These are phyloP conservation scores for Incurvaria masculella DNA, from an alignment of 2,888 invertebrate genomes.

Conservation along the genomic window DNA sequence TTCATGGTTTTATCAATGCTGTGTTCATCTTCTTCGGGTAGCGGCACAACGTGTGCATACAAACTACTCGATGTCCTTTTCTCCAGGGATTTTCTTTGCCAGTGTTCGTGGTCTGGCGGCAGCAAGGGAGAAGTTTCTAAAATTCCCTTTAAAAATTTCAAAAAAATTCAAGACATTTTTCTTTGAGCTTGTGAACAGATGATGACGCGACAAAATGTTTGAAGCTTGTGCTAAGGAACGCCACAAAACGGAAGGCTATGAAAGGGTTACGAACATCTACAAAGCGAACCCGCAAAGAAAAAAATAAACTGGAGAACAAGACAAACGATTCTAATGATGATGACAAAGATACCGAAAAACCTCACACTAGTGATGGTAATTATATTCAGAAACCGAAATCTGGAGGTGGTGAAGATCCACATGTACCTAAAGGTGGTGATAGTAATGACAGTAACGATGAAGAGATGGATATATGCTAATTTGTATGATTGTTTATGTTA, in stretches of 20 bases:
- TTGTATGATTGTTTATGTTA: no score
- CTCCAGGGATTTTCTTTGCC: constrained; percentile 7
- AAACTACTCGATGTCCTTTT: constrained; percentile 6
- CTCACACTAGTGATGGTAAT: no score
- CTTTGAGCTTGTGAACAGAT: constrained; percentile 6
- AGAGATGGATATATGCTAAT: no score
- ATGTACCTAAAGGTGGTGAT: no score
- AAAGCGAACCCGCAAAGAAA: constrained; percentile 6
- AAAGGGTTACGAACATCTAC: constrained; percentile 9
- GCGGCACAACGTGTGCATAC: constrained; percentile 6
- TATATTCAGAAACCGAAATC: no score
- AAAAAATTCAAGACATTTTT: constrained; percentile 2
- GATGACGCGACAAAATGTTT: constrained; percentile 6
- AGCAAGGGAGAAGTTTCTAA: constrained; percentile 10
- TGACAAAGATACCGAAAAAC: no score
- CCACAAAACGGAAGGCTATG: constrained; percentile 6
- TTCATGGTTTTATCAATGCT: constrained; percentile 5
- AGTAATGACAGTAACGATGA: no score
- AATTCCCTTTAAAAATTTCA: constrained; percentile 9
- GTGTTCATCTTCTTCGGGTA: constrained; percentile 6
- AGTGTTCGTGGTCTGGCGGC: constrained; percentile 10
- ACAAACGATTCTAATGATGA: no score
- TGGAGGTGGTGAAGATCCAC: no score
- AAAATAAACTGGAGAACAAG: no score
- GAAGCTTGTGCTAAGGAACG: constrained; percentile 5